A percentile compares a stretch with the other conserved stretches of the same genome.
Evolutionary conservation across 2,888 invertebrate species (phyloP).

Genomic region (Athripsodes cinereus): DNA sequence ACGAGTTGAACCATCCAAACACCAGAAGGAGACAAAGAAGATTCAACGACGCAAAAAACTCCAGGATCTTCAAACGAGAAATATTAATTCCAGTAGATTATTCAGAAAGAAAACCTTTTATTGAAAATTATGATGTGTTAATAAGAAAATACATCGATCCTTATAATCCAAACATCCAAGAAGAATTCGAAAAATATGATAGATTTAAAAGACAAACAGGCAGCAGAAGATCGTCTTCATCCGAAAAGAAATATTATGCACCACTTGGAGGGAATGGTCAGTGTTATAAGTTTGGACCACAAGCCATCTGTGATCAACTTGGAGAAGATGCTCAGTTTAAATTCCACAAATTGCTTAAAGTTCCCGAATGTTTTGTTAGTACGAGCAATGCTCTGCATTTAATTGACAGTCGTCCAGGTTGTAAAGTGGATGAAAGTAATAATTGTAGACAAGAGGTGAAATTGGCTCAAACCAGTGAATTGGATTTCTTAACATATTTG

Average conservation of each 20-base stretch:
- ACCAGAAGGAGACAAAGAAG: not conserved
- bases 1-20: conserved; percentile 6
- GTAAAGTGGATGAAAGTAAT: conserved; percentile 14
- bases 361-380: conserved; percentile 12
- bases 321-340: conserved; percentile 10
- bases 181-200: conserved; percentile 2
- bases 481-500: conserved; percentile 5
- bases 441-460: conserved; percentile 18
- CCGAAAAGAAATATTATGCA: conserved; percentile 13
- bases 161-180: conserved; percentile 1
- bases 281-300: conserved; percentile 16
- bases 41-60: not conserved
- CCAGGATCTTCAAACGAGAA: too few species aligned
- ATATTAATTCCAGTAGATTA: not conserved
- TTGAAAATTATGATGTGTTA: not conserved
- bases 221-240: not conserved
- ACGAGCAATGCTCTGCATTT: conserved; percentile 7
- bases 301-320: conserved; percentile 1
- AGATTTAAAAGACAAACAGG: conserved; percentile 3
- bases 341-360: conserved; percentile 7
- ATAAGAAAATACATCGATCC: not conserved
- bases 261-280: conserved; percentile 14
- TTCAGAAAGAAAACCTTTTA: not conserved
- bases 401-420: conserved; percentile 9
- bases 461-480: conserved; percentile 9